phyloP scores from a whole-genome alignment of 2,113 vertebrate genomes.

The Strix uralensis region DNA sequence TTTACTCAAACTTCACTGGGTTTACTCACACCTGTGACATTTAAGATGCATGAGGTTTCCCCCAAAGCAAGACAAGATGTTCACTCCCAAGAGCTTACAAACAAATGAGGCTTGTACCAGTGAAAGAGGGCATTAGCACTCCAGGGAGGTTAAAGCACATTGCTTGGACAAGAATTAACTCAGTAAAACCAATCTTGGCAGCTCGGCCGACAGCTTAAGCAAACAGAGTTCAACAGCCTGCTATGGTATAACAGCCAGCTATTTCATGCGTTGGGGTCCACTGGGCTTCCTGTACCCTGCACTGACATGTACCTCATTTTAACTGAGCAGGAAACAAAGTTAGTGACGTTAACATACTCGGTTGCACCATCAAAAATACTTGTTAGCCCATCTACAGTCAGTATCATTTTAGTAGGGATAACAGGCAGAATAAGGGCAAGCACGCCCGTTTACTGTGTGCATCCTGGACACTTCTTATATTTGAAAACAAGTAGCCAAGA shows the following conservation, averaged over 20 bases:
- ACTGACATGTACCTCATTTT: not conserved
- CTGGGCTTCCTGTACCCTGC: not conserved
- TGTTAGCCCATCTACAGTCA: not conserved
- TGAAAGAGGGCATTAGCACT: not conserved
- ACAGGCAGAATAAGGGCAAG: not conserved
- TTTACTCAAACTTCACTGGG: not conserved
- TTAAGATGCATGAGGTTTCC: not conserved
- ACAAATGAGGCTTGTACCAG: not conserved
- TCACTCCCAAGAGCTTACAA: not conserved
- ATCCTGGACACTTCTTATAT: not conserved
- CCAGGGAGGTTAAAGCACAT: not conserved
- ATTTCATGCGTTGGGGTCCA: not conserved
- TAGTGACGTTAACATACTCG: not conserved
- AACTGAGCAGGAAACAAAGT: not conserved
- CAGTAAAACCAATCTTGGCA: not conserved
- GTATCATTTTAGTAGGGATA: not conserved
- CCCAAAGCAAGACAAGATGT: not conserved
- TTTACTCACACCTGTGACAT: not conserved
- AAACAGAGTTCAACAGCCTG: not conserved
- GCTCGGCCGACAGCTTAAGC: not conserved
- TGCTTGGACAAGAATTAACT: not conserved
- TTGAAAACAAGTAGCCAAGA: not conserved
- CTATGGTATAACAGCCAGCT: not conserved
- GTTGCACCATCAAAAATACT: not conserved
- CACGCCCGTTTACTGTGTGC: not conserved